Base-by-base conservation (phyloP, 2,888 invertebrate species). In the Apomyelois bistriatella region DNA sequence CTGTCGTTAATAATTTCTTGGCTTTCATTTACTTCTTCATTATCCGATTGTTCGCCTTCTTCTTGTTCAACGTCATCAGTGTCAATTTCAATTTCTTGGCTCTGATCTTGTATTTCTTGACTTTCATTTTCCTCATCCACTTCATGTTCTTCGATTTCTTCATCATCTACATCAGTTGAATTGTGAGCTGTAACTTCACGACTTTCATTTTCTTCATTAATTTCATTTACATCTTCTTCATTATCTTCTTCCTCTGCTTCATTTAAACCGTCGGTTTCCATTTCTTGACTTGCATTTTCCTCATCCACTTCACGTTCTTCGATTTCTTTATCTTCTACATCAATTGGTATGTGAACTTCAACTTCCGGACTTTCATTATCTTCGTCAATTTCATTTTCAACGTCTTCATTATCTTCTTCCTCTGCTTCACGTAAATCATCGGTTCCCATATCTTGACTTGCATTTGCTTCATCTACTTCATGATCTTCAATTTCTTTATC, bases 291-390 rank as follows among this genome's bases (percentile, higher is more conserved):
- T n/a, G 53, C 16, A 43, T 49, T 57, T 52, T 60, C 30, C 42
- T 56, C 43, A 35, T 43, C 46, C 8, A 54, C 28, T 10, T 53
- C 52, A 38, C 40, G 40, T 17, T 55, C 47, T 9, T 42, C 17
- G 6, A 52, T 46, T 32, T 53, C 53, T 15, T 60, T 53, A 36
- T 52, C 52, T 41, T 56, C 17, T 42, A 52, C 43, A 30, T 57
- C 51, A 36, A 56, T 48, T 48, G 32, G 32, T 38, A 48, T 57
- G 48, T 30, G 49, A 40, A 17, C 43, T 50, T 22, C 22, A 2
- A 22, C 5, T 22, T 22, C 22, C 5, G 5, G 22, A 22, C 17
- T 46, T 12, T 41, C 16, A 13, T 13, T 46, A 5, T 43, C n/a
- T 22, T 12, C 7, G 5, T 22, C 9, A 13, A 30, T 46, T n/a